A percentile compares a stretch with the other conserved stretches of the same genome.
phyloP scores from a whole-genome alignment of 2,888 invertebrate species.

The Cosmopolites sordidus region DNA sequence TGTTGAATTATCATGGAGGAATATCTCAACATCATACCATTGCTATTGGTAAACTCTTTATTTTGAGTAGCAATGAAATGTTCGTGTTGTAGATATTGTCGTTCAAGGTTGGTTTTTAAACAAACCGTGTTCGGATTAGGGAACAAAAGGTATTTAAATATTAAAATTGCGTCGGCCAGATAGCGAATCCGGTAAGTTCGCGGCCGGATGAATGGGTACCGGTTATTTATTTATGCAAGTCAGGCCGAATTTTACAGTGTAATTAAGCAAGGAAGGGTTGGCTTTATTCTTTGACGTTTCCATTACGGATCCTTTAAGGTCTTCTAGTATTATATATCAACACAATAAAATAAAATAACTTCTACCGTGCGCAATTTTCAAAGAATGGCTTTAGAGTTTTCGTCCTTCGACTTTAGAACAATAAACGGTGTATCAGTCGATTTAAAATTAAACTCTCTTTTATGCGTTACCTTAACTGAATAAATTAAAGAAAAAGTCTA shows the following conservation, averaged over 20 bases:
- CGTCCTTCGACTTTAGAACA: background rate
- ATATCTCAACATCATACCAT: no score
- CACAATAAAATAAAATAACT: background rate
- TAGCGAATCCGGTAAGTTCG: background rate
- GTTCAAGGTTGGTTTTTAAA: background rate
- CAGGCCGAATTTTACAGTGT: slow-evolving; percentile 1
- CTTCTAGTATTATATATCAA: background rate
- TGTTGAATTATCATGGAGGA: no score
- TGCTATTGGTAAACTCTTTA: no score
- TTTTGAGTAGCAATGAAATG: no score
- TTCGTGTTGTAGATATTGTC: no score
- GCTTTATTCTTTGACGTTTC: slow-evolving; percentile 1
- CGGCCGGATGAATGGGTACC: background rate
- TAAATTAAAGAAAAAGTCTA: no score
- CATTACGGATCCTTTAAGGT: background rate
- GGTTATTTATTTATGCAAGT: slow-evolving; percentile 1
- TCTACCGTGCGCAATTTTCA: background rate
- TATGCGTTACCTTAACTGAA: no score
- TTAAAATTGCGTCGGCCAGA: slow-evolving; percentile 1
- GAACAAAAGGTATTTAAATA: slow-evolving; percentile 1
- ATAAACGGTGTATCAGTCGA: background rate
- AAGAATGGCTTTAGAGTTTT: background rate
- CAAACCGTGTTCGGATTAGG: background rate
- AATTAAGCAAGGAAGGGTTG: background rate
- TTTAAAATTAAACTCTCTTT: no score